Evolutionary conservation across 1,140 invertebrate species (phyloP), one percentile per base, ranked within the genome.

Genomic region (Drosophila kurseongensis): DNA sequence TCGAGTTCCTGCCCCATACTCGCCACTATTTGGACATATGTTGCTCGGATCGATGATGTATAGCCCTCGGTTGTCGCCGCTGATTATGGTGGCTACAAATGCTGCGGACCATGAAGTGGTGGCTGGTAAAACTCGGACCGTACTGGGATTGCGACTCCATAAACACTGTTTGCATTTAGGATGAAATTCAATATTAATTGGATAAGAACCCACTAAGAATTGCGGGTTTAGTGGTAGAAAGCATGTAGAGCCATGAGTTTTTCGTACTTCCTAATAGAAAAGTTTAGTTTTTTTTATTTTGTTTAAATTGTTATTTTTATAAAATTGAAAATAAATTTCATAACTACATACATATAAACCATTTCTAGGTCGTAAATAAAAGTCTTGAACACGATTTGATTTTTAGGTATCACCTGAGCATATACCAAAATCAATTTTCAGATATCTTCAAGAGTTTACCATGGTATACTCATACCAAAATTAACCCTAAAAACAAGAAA

Each of bases 1-100:
- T 41, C 41, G 60, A 47, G 62, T 3, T 13, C 6, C 29, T 42
- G 36, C 48, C 50, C 55, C n/a, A 47, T 45, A 35, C n/a, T 58
- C 78, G 66, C 83, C 83, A 51, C 71, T 88, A 79, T 88, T 62
- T 88, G 79, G 79, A 88, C 83, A 88, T 88, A 88, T 88, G 83
- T 82, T 88, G 83, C 79, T 63, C 69, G 73, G 48, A 36, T 5
- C 65, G 41, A 61, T 82, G 83, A 86, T 82, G 78, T 78, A 78
- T 74, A 52, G 67, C 65, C 75, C 67, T 38, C 50, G 57, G 55
- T 47, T 57, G 45, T 57, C 44, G 38, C 47, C 52, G 48, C 55
- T 82, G 83, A 85, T 88, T 88, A 86, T 85, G 67, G 59, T 78
- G 81, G 81, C 60, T 75, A 56, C 57, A 67, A 72, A 86, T 45